phyloP scores from a whole-genome alignment of 2,888 invertebrate species.

The Mycalesis mineus region DNA sequence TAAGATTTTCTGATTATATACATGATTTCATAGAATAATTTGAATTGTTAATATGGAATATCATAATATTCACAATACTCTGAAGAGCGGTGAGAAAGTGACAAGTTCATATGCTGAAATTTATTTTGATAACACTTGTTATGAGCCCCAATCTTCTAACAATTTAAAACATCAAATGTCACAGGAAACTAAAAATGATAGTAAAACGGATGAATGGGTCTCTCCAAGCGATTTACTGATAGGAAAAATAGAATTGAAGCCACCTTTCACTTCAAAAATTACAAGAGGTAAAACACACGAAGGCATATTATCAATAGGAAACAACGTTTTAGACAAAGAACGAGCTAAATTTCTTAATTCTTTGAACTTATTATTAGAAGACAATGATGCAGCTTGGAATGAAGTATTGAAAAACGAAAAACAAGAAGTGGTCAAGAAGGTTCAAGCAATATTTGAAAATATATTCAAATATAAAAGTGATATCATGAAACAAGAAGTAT shows the following conservation, averaged over 20 bases:
- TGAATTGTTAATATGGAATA: constrained; percentile 15
- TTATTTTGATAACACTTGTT: constrained; percentile 47
- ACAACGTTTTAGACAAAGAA: constrained; percentile 49
- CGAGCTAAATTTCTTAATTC: constrained; percentile 41
- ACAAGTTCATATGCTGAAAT: constrained; percentile 60
- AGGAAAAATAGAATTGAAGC: constrained; percentile 52
- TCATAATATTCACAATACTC: constrained; percentile 38
- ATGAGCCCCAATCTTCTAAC: constrained; percentile 31
- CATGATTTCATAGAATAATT: not conserved
- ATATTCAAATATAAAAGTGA: constrained; percentile 53
- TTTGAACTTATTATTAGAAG: constrained; percentile 42
- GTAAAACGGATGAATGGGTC: constrained; percentile 43
- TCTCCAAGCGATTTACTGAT: constrained; percentile 68
- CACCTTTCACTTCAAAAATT: constrained; percentile 69
- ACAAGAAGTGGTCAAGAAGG: constrained; percentile 43
- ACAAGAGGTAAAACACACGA: constrained; percentile 61
- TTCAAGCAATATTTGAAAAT: constrained; percentile 44
- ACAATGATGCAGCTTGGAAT: constrained; percentile 60
- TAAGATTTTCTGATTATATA: not conserved
- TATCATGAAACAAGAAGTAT: constrained; percentile 52
- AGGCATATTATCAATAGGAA: constrained; percentile 62
- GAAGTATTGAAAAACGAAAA: constrained; percentile 52
- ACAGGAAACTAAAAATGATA: constrained; percentile 11
- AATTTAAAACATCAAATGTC: constrained; percentile 10
- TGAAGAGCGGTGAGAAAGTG: constrained; percentile 44